Evolutionary conservation across 2,113 vertebrate species (phyloP), one percentile per base, ranked within the genome.

Genomic region (Hypomesus transpacificus): DNA sequence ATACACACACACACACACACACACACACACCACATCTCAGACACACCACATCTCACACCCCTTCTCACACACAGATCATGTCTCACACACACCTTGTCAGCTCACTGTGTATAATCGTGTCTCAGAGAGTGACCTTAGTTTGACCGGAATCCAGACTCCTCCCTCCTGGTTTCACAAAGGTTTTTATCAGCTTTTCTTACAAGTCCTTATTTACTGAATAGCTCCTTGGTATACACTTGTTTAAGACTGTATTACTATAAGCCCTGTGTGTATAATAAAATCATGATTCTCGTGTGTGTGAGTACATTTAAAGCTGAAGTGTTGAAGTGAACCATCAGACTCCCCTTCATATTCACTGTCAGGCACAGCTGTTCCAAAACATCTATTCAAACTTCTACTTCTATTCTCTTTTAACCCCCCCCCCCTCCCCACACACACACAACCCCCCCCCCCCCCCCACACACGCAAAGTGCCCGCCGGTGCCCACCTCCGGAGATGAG

Each of bases 401-500:
- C 63, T 34, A 28, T 22, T 13, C 24, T 21, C 57, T 22, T 20
- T 22, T 1, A 59, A 1, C 18, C 57, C 57, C 18, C 20, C 57
- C 61, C 53, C 28, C 52, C 8, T 3, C 56, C 56, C 60, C 31
- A 11, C 65, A 8, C n/a, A 1, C 4, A 8, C 46, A 4, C 46
- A 28, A 53, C 76, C 66, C 53, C 52, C 8, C 4, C 54, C 54
- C 60, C 28, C 9, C 65, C 20, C 18, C 11, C 14, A 13, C 50
- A 1, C 50, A 13, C 50, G 5, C 50, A 13, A 14, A 46, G 6
- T 14, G 2, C 16, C n/a, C 31, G 54, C 34, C n/a, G 26, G n/a
- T 2, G 5, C 86, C 24, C 80, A 98, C 97, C 97, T 95, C 96
- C 97, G 52, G 95, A 98, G 88, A 99, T 98, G 74, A 99, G 91